Conservation (phyloP, 2,113 vertebrate genomes). For the Castor canadensis region DNA sequence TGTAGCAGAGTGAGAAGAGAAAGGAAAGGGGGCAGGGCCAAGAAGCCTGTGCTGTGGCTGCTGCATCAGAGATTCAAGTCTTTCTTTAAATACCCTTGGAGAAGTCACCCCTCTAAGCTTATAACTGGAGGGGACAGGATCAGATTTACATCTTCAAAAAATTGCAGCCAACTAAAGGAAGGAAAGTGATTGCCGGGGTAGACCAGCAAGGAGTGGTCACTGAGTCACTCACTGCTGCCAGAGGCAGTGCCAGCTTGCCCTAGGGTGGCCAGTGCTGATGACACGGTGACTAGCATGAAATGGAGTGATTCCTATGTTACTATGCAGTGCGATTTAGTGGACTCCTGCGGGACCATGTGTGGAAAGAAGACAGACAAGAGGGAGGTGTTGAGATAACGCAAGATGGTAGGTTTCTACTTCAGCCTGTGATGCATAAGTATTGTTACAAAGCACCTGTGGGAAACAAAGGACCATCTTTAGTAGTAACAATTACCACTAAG, state of each 20-base stretch:
- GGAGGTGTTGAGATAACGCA: accelerated
- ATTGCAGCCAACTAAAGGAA: no score
- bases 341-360: background rate
- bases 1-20: background rate
- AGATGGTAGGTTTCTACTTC: background rate
- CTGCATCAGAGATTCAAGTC: background rate
- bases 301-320: accelerated
- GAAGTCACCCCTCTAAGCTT: background rate
- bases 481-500: no score
- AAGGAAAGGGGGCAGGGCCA: accelerated
- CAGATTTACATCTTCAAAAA: background rate
- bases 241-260: no score
- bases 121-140: background rate
- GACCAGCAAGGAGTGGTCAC: no score
- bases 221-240: accelerated
- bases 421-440: no score
- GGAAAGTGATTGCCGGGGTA: no score
- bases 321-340: background rate
- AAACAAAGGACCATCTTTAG: background rate
- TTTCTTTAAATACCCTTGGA: background rate
- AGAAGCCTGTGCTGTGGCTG: accelerated
- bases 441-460: background rate
- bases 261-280: accelerated
- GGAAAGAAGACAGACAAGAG: background rate
- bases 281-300: background rate